Conservation (phyloP, 2,797 vertebrate genomes). For the Microctenopoma steveboyesi region DNA sequence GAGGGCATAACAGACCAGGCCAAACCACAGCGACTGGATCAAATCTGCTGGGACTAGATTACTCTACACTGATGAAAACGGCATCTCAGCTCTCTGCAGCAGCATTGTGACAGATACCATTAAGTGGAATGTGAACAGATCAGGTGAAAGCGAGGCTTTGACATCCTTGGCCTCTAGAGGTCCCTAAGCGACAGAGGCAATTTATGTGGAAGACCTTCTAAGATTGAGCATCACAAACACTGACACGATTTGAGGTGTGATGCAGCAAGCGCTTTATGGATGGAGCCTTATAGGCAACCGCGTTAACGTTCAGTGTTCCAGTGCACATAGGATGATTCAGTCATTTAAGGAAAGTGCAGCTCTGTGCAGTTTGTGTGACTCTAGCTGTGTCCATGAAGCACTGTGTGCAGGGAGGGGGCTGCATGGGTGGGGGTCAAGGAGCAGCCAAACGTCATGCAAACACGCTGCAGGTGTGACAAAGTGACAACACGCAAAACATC, state of each 20-base stretch:
- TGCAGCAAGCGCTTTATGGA: slow-evolving; percentile 11
- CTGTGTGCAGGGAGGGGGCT: slow-evolving; percentile 1
- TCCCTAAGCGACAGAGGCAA: slow-evolving; percentile 39
- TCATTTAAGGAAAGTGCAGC: neutral
- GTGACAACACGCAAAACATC: slow-evolving; percentile 70
- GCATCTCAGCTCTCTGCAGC: neutral
- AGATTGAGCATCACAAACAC: slow-evolving; percentile 40
- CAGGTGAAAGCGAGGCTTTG: slow-evolving; percentile 24
- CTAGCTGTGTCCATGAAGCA: neutral
- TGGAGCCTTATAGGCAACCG: neutral
- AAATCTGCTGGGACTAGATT: neutral
- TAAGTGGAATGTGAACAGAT: slow-evolving; percentile 14
- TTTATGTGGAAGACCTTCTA: slow-evolving; percentile 35
- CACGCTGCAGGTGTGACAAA: slow-evolving; percentile 75
- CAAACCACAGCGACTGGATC: neutral
- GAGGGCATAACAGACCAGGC: slow-evolving; percentile 6
- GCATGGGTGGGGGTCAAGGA: slow-evolving; percentile 57
- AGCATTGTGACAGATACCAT: slow-evolving; percentile 3
- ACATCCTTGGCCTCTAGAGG: slow-evolving; percentile 49
- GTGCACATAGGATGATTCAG: slow-evolving; percentile 8
- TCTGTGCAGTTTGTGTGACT: neutral
- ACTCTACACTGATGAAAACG: neutral
- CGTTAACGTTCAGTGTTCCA: neutral
- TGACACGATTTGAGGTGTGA: slow-evolving; percentile 21
- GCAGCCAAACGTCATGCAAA: slow-evolving; percentile 55